These are phyloP conservation scores for Dyspetes luteomarginatus DNA, from an alignment of 2,888 invertebrate species.

Conservation along the genomic window DNA sequence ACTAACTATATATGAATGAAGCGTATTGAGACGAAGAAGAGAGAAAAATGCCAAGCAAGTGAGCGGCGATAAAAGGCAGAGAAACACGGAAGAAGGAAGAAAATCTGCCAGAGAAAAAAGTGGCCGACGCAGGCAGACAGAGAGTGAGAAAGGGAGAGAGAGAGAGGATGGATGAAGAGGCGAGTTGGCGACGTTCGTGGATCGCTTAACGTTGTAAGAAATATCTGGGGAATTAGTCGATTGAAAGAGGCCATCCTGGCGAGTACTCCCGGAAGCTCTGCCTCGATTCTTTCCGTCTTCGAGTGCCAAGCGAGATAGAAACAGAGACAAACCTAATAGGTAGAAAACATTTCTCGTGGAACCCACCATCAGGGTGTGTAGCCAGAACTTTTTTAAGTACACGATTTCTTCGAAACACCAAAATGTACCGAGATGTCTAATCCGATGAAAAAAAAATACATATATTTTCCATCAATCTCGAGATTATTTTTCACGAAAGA, in stretches of 20 bases:
- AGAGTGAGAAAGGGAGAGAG: conserved; percentile 38
- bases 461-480: conserved; percentile 11
- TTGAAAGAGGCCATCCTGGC: conserved; percentile 63
- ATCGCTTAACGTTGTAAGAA: conserved; percentile 61
- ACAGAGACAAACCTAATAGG: background rate
- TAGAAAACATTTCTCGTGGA: conserved; percentile 19
- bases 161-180: conserved; percentile 30
- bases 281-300: conserved; percentile 40
- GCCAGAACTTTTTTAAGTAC: background rate
- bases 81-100: conserved; percentile 27
- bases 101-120: conserved; percentile 46
- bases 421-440: conserved; percentile 1
- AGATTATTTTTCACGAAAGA: conserved; percentile 26
- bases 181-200: conserved; percentile 58
- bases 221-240: conserved; percentile 71
- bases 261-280: conserved; percentile 35
- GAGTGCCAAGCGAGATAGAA: conserved; percentile 35
- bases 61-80: conserved; percentile 19
- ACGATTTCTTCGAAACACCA: conserved; percentile 7
- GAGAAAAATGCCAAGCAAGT: conserved; percentile 18
- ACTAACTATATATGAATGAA: conserved; percentile 17
- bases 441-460: background rate
- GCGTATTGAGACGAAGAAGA: conserved; percentile 13
- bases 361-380: too few species aligned
- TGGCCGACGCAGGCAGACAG: conserved; percentile 9